These are phyloP conservation scores for Dendrolimus pini DNA, from an alignment of 2,888 invertebrate genomes.

Conservation along the genomic window DNA sequence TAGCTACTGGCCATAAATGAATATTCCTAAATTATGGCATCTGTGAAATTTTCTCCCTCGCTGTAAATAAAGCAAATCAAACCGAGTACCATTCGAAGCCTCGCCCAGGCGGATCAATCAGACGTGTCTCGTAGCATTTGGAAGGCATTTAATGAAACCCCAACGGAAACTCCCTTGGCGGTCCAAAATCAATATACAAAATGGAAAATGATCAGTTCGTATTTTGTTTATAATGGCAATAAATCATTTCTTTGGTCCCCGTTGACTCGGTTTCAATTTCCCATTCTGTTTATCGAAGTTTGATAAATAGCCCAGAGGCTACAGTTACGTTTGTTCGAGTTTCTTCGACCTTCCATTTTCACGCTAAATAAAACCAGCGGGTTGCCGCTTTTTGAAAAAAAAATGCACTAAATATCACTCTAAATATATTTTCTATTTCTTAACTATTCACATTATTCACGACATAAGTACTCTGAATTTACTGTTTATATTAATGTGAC, in stretches of 20 bases:
- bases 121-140: neutral
- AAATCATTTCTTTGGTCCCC: constrained; percentile 65
- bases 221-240: constrained; percentile 71
- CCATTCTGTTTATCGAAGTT: constrained; percentile 70
- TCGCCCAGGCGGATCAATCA: neutral
- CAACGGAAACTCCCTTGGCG: constrained; percentile 31
- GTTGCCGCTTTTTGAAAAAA: neutral
- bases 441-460: no score
- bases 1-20: no score
- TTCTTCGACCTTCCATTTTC: constrained; percentile 52
- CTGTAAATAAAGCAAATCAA: no score
- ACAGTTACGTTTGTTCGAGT: constrained; percentile 51
- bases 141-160: neutral
- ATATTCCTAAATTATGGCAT: no score
- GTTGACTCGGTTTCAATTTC: constrained; percentile 72
- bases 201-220: constrained; percentile 67
- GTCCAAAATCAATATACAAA: constrained; percentile 56
- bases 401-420: no score
- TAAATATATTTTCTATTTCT: no score
- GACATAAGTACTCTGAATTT: no score
- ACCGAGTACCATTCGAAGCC: no score
- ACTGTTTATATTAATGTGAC: no score
- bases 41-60: no score
- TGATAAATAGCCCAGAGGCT: constrained; percentile 67
- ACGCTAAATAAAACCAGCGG: constrained; percentile 62